These are phyloP conservation scores for Acleris literana DNA, from an alignment of 2,888 invertebrate species.

Conservation along the genomic window DNA sequence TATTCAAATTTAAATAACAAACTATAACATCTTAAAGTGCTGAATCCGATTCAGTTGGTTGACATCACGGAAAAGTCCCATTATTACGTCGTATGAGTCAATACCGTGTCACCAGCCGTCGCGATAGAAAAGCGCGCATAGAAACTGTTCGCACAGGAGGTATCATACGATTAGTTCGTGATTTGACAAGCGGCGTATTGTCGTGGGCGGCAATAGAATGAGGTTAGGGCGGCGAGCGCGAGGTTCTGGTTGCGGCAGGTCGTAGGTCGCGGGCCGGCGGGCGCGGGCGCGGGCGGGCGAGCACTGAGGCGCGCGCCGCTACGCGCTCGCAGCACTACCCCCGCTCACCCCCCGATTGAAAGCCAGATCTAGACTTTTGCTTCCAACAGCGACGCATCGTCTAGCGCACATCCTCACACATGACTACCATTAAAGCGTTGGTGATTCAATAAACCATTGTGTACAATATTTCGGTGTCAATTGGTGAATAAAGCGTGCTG, in stretches of 20 bases:
- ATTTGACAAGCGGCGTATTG: conserved; percentile 61
- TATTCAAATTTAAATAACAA: neutral
- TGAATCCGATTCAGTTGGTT: conserved; percentile 10
- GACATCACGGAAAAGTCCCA: conserved; percentile 13
- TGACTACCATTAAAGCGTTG: conserved; percentile 24
- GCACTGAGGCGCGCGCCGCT: conserved; percentile 78
- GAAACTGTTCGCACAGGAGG: conserved; percentile 3
- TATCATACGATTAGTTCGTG: conserved; percentile 38
- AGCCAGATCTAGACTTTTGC: conserved; percentile 61
- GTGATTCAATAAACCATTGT: conserved; percentile 17
- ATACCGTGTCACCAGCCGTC: conserved; percentile 26
- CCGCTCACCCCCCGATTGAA: conserved; percentile 40
- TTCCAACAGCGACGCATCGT: conserved; percentile 46
- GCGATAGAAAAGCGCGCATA: conserved; percentile 13
- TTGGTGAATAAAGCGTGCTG: conserved; percentile 22
- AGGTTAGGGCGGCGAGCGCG: conserved; percentile 67
- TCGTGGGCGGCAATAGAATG: conserved; percentile 62
- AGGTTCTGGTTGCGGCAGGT: conserved; percentile 67
- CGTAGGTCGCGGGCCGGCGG: conserved; percentile 69
- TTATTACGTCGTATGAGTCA: conserved; percentile 24
- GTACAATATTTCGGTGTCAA: conserved; percentile 17
- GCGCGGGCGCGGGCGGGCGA: conserved; percentile 79
- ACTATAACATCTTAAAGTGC: conserved; percentile 10
- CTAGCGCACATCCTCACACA: conserved; percentile 42
- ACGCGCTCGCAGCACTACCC: conserved; percentile 53